These are phyloP conservation scores for Rhamnusium bicolor DNA, from an alignment of 2,888 invertebrate species.

Conservation along the genomic window DNA sequence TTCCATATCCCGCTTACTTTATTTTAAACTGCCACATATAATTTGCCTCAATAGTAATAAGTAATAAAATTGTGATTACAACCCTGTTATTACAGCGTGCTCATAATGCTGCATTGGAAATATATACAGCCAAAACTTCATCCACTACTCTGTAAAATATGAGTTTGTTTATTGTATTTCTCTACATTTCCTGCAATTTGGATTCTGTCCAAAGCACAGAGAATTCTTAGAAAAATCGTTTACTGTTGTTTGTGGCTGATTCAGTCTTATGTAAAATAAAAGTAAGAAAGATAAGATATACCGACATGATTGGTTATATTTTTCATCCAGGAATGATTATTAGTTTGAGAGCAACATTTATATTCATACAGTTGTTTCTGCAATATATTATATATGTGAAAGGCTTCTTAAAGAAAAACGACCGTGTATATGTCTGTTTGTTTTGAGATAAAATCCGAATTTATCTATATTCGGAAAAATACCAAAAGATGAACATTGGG, in stretches of 20 bases:
- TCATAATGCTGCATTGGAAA: not conserved
- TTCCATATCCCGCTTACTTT: not conserved
- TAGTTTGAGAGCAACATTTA: not conserved
- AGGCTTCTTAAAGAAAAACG: no score
- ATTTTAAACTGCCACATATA: not conserved
- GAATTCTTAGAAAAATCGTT: not conserved
- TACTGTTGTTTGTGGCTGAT: not conserved
- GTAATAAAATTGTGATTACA: not conserved
- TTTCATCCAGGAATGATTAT: not conserved
- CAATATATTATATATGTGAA: no score
- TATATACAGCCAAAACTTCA: not conserved
- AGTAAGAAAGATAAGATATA: not conserved
- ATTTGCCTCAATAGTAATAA: not conserved
- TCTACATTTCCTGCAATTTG: not conserved
- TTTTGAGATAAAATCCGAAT: no score
- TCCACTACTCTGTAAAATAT: slow-evolving; percentile 2
- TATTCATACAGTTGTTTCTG: no score
- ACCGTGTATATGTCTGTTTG: no score
- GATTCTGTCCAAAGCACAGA: not conserved
- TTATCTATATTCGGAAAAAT: no score
- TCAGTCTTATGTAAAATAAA: not conserved
- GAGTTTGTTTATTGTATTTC: not conserved
- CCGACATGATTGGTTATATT: not conserved
- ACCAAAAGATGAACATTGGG: no score
- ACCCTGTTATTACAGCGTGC: not conserved